Percentiles rank a stretch among this genome's conserved stretches.
phyloP scores from a whole-genome alignment of 1,140 invertebrate genomes.

The Drosophila burlai region DNA sequence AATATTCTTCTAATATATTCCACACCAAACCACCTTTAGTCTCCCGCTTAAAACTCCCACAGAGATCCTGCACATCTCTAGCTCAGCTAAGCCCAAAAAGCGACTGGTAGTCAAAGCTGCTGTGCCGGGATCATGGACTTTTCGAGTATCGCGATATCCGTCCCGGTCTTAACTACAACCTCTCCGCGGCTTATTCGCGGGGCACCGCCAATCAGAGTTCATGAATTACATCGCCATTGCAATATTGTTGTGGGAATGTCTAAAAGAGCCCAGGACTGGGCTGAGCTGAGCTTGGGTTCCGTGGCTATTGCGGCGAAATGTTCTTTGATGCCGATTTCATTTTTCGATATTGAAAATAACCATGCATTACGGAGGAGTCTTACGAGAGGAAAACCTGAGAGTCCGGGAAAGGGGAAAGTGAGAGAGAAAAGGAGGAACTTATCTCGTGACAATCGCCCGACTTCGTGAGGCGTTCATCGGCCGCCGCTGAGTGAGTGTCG shows the following conservation, averaged over 20 bases:
- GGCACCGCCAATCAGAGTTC: constrained; percentile 80
- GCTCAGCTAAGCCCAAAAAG: background rate
- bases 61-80: constrained; percentile 13
- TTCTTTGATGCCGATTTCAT: constrained; percentile 84
- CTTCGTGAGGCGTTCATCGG: constrained; percentile 29
- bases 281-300: constrained; percentile 9
- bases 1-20: background rate
- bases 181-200: constrained; percentile 37
- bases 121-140: constrained; percentile 18
- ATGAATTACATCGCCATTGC: constrained; percentile 81
- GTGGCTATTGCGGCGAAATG: constrained; percentile 62
- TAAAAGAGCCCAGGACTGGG: constrained; percentile 26
- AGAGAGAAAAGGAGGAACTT: constrained; percentile 36
- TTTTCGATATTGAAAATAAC: constrained; percentile 84
- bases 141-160: constrained; percentile 6
- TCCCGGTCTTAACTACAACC: constrained; percentile 28
- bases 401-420: constrained; percentile 9
- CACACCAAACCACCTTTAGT: background rate
- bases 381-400: constrained; percentile 9
- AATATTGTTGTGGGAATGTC: constrained; percentile 80
- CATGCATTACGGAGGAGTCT: constrained; percentile 63
- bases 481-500: constrained; percentile 28
- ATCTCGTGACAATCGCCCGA: constrained; percentile 73
- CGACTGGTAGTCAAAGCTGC: constrained; percentile 30
- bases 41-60: background rate